A percentile compares a stretch with the other conserved stretches of the same genome.
These are phyloP conservation scores for Phasia obesa DNA, from an alignment of 2,888 invertebrate species.

Conservation along the genomic window DNA sequence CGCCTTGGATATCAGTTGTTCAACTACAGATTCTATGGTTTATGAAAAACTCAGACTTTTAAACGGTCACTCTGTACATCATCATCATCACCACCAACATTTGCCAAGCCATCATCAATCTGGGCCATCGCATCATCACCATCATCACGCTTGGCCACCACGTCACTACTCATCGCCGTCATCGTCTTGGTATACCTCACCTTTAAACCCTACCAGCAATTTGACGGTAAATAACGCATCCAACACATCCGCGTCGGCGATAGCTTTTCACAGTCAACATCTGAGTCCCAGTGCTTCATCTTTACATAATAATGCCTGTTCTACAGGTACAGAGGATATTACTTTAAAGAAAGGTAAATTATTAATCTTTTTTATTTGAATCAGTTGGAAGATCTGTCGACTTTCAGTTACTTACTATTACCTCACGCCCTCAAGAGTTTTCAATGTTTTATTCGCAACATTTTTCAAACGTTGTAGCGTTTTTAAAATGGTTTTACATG, in stretches of 20 bases:
- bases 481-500: no score
- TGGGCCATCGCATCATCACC: conserved; percentile 45
- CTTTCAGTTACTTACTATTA: no score
- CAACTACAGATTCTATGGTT: conserved; percentile 70
- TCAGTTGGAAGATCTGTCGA: no score
- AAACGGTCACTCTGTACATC: conserved; percentile 74
- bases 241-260: conserved; percentile 72
- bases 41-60: conserved; percentile 80
- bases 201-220: conserved; percentile 74
- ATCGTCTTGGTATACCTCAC: conserved; percentile 80
- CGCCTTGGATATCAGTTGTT: conserved; percentile 72
- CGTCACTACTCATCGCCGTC: conserved; percentile 75
- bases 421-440: no score
- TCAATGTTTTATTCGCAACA: no score
- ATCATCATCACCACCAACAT: conserved; percentile 70
- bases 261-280: conserved; percentile 38
- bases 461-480: no score
- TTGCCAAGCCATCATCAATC: conserved; percentile 72
- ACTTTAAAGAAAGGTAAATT: conserved; percentile 58
- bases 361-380: no score
- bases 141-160: conserved; percentile 73
- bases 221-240: conserved; percentile 58
- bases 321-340: conserved; percentile 37
- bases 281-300: conserved; percentile 46
- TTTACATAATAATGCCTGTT: conserved; percentile 40